Percentiles rank a stretch among this genome's conserved stretches.
phyloP scores from a whole-genome alignment of 2,888 invertebrate species.

The Chromoteleia sp. region DNA sequence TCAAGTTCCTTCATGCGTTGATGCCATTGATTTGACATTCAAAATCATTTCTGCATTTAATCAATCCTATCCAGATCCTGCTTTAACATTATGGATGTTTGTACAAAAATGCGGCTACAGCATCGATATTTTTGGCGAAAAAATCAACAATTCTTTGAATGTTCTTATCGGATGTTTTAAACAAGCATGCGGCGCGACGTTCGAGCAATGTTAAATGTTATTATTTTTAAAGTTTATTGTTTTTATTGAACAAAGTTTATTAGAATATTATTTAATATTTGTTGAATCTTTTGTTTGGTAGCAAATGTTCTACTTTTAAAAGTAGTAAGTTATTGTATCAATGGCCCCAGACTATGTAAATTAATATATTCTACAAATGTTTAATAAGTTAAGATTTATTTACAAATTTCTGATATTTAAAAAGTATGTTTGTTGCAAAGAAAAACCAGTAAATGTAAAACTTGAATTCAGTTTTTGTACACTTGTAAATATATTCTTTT shows the following conservation, averaged over 20 bases:
- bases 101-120: constrained; percentile 53
- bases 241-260: not conserved
- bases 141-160: constrained; percentile 47
- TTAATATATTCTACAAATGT: too few species aligned
- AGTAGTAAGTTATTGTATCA: too few species aligned
- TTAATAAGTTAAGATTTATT: too few species aligned
- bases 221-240: not conserved
- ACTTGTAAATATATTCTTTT: too few species aligned
- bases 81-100: constrained; percentile 48
- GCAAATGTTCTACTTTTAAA: too few species aligned
- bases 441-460: too few species aligned
- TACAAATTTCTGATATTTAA: too few species aligned
- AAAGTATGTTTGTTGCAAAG: too few species aligned
- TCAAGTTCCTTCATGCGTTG: constrained; percentile 33
- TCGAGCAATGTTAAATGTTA: constrained; percentile 12
- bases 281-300: too few species aligned
- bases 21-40: constrained; percentile 49
- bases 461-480: too few species aligned
- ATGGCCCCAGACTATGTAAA: too few species aligned
- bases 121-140: constrained; percentile 54
- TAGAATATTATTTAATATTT: not conserved
- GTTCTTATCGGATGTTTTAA: constrained; percentile 50
- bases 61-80: constrained; percentile 33
- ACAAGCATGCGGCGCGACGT: constrained; percentile 17
- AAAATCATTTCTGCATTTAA: constrained; percentile 45